Evolutionary conservation across 2,888 invertebrate genomes (phyloP).

Genomic region (Kryphioiulus occultus): DNA sequence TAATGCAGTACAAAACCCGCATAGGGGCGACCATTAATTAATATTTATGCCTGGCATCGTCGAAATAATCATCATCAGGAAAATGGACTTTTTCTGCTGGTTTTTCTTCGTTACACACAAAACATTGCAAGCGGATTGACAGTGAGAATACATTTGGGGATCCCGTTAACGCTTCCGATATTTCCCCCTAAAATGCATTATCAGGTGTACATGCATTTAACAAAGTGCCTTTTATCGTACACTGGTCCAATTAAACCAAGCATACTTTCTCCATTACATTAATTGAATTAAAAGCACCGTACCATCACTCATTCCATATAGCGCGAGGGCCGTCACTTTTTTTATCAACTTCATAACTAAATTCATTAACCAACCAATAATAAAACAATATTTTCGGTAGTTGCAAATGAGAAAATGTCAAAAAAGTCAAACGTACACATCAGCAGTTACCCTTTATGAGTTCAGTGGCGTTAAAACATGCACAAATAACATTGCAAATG

Average conservation of each 20-base stretch:
- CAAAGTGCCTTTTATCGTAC: constrained; percentile 5
- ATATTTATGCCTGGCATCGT: neutral
- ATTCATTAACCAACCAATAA: neutral
- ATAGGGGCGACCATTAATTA: neutral
- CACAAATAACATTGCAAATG: too few species aligned
- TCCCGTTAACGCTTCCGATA: neutral
- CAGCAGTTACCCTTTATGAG: too few species aligned
- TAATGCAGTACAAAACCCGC: neutral
- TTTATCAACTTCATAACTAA: neutral
- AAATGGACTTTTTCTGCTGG: neutral
- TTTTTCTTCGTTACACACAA: neutral
- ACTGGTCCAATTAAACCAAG: neutral
- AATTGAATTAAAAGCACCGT: neutral
- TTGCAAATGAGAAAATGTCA: too few species aligned
- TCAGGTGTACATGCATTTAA: neutral
- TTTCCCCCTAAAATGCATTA: neutral
- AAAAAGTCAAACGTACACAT: too few species aligned
- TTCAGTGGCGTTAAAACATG: too few species aligned
- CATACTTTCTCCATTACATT: neutral
- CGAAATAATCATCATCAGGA: neutral
- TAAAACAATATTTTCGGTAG: too few species aligned
- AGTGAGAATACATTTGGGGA: neutral
- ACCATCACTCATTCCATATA: neutral
- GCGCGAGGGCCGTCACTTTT: neutral
- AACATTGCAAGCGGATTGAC: neutral